Evolutionary conservation across 2,113 vertebrate species (phyloP).

Genomic region (Hirundichthys speculiger): DNA sequence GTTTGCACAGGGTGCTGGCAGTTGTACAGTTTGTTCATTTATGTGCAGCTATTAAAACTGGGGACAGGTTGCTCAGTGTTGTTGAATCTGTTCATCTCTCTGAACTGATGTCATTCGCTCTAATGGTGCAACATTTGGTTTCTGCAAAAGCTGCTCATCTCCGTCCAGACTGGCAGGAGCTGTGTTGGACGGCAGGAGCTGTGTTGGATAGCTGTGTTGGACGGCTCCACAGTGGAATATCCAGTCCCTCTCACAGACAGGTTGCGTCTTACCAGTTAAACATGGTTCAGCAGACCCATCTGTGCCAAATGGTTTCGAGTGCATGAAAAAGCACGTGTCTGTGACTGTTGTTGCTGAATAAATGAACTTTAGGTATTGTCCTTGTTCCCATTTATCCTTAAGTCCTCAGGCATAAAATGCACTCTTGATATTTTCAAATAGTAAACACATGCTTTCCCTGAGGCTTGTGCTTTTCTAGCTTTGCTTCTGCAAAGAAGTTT

Average conservation of each 20-base stretch:
- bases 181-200: no score
- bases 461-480: conserved; percentile 42
- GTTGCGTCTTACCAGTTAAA: conserved; percentile 53
- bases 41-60: conserved; percentile 9
- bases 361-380: conserved; percentile 64
- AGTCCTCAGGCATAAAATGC: conserved; percentile 57
- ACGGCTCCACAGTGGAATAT: conserved; percentile 31
- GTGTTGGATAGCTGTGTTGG: no score
- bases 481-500: conserved; percentile 18
- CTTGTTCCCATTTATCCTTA: conserved; percentile 41
- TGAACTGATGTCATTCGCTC: neutral
- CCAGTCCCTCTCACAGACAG: conserved; percentile 36
- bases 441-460: conserved; percentile 36
- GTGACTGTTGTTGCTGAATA: conserved; percentile 33
- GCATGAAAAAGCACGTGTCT: conserved; percentile 43
- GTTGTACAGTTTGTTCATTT: conserved; percentile 5
- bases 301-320: conserved; percentile 48
- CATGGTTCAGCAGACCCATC: conserved; percentile 57
- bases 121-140: neutral
- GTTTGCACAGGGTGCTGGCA: neutral
- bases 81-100: conserved; percentile 1
- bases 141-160: conserved; percentile 18
- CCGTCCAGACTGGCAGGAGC: conserved; percentile 26
- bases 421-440: conserved; percentile 67
- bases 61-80: conserved; percentile 2